These are phyloP conservation scores for Cheumatopsyche charites DNA, from an alignment of 1,140 invertebrate genomes.

Conservation along the genomic window DNA sequence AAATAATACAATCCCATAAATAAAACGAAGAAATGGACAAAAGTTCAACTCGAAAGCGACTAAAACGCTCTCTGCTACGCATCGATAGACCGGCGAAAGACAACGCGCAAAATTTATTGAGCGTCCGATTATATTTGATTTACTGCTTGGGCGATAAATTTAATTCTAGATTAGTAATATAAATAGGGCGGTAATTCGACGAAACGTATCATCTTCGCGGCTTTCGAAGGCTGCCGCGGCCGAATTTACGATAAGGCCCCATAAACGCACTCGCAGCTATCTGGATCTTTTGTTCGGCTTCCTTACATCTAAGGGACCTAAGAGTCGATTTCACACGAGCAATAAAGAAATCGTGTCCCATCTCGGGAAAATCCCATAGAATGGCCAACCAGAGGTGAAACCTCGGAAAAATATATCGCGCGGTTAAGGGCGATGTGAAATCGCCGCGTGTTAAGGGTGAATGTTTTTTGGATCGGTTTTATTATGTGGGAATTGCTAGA, in stretches of 20 bases:
- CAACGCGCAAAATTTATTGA: conserved; percentile 13
- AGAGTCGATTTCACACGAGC: conserved; percentile 14
- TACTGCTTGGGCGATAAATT: not conserved
- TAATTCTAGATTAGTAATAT: conserved; percentile 21
- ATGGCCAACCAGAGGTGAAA: not conserved
- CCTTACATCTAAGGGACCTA: not conserved
- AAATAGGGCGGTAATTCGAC: conserved; percentile 7
- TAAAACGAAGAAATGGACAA: not conserved
- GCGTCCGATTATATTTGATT: conserved; percentile 7
- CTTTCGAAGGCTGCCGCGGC: not conserved
- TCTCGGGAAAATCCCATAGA: not conserved
- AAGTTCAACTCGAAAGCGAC: not conserved
- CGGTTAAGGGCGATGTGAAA: too few species aligned
- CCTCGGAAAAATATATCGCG: too few species aligned
- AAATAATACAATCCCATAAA: not conserved
- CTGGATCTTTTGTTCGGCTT: not conserved
- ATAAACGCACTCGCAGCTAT: conserved; percentile 2
- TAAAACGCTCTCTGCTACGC: not conserved
- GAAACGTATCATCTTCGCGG: conserved; percentile 8
- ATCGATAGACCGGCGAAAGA: conserved; percentile 18
- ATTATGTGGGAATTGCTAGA: too few species aligned
- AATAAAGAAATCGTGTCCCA: not conserved
- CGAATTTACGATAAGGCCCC: conserved; percentile 15
- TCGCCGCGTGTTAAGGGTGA: too few species aligned
- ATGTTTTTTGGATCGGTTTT: too few species aligned